phyloP scores from a whole-genome alignment of 2,888 invertebrate genomes.

The Chalcis sispes region DNA sequence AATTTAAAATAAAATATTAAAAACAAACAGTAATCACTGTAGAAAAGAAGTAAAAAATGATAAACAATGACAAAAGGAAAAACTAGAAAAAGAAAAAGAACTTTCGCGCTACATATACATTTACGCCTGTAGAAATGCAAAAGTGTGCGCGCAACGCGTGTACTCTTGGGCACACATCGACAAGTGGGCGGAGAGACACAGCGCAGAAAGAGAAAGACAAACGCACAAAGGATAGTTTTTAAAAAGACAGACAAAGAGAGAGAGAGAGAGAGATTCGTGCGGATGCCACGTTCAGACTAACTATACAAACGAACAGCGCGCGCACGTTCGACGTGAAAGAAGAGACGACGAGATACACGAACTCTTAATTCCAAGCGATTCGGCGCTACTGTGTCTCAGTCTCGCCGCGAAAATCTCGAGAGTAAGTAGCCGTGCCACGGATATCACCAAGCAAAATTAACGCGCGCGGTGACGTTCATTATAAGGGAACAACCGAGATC shows the following conservation, averaged over 20 bases:
- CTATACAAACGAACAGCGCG: neutral
- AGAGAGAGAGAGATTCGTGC: neutral
- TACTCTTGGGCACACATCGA: neutral
- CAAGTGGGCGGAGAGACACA: no score
- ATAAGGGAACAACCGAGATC: neutral
- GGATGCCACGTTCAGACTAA: conserved; percentile 13
- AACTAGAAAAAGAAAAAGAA: no score
- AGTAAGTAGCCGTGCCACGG: no score
- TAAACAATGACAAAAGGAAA: no score
- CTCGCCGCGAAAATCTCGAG: neutral
- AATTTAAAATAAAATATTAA: no score
- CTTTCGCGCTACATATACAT: no score
- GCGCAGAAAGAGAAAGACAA: neutral
- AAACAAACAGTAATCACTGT: no score
- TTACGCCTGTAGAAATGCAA: no score
- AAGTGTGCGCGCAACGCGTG: neutral
- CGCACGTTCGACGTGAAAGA: neutral
- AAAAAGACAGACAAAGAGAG: neutral
- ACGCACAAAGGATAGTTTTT: neutral
- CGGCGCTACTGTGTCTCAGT: neutral
- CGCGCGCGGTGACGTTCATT: no score
- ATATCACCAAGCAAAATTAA: no score
- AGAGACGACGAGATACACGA: neutral
- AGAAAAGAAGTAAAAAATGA: no score
- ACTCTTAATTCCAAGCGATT: conserved; percentile 13